Conservation (phyloP, 2,888 invertebrate genomes). For the Myopa testacea region DNA sequence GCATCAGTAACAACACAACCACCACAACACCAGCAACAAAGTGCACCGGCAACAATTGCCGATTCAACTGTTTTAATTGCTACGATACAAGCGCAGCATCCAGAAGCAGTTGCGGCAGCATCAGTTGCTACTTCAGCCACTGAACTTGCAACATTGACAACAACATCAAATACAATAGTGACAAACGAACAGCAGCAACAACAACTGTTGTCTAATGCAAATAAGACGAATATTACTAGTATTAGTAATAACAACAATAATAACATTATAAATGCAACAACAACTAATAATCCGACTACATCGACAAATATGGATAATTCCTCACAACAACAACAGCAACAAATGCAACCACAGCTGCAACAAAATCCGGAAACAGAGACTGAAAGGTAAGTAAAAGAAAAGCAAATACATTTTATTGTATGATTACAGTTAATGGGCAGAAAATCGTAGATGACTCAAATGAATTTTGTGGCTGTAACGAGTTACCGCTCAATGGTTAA, state of each 20-base stretch:
- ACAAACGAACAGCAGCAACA: slow-evolving; percentile 45
- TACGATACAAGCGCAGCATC: slow-evolving; percentile 56
- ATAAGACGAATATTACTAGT: slow-evolving; percentile 63
- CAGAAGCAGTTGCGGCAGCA: slow-evolving; percentile 70
- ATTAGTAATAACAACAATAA: slow-evolving; percentile 58
- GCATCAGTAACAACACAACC: slow-evolving; percentile 24
- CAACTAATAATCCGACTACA: slow-evolving; percentile 52
- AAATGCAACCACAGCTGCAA: slow-evolving; percentile 54
- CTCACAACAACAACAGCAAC: slow-evolving; percentile 48
- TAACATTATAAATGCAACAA: slow-evolving; percentile 41
- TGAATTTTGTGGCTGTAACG: not conserved
- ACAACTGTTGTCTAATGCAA: slow-evolving; percentile 53
- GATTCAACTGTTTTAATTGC: slow-evolving; percentile 58
- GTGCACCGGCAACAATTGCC: slow-evolving; percentile 61
- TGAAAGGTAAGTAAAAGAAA: slow-evolving; percentile 65
- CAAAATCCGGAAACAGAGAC: slow-evolving; percentile 67
- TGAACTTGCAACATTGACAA: slow-evolving; percentile 15
- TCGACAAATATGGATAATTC: slow-evolving; percentile 50
- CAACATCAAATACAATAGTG: slow-evolving; percentile 35
- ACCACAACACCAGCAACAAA: slow-evolving; percentile 50
- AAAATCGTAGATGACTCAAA: not conserved
- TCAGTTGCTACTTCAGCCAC: slow-evolving; percentile 27
- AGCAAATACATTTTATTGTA: not conserved
- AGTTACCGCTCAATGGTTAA: too few species aligned
- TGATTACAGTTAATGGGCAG: not conserved